Evolutionary conservation across 2,888 invertebrate genomes (phyloP), one percentile per base, ranked within the genome.

Genomic region (Callimorpha dominula): DNA sequence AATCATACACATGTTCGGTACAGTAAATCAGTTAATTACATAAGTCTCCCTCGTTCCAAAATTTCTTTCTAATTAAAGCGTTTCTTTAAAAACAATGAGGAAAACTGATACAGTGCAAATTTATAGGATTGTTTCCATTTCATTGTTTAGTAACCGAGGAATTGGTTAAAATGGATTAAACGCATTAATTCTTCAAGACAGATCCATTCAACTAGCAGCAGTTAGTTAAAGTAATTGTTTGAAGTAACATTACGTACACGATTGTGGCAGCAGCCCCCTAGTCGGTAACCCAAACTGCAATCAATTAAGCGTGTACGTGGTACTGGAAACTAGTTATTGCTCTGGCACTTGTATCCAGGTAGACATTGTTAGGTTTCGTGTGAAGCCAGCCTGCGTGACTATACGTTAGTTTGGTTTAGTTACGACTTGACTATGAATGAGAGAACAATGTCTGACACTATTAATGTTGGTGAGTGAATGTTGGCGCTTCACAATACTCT

Each of bases 261-360:
- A 78, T 79, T 81, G 85, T 72, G 82, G 84, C 81, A 70, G 72
- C 76, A 75, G 74, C 79, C 78, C 76, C 72, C 50, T 65, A 68
- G 40, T 71, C 54, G 77, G 73, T 71, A 71, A 73, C 75, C 77
- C 68, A 65, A 20, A 70, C 75, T 75, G 81, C 88, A 86, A 86
- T 90, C 86, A 88, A 88, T 90, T 89, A 87, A 86, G 81, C 81
- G 79, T 82, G 76, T 82, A 74, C 82, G 72, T 66, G 72, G 65
- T 70, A 79, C 76, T 78, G 63, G 78, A 75, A 82, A 82, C 83
- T 81, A 81, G 85, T 86, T 84, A 86, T 81, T 79, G 72, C 76
- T 85, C 78, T 79, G 76, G 82, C 68, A 73, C 77, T 84, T 76
- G 71, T 78, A 71, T 78, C 74, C 74, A 71, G 78, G 77, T 78